Evolutionary conservation across 2,888 invertebrate genomes (phyloP), one percentile per base, ranked within the genome.

Genomic region (Agrotis exclamationis): DNA sequence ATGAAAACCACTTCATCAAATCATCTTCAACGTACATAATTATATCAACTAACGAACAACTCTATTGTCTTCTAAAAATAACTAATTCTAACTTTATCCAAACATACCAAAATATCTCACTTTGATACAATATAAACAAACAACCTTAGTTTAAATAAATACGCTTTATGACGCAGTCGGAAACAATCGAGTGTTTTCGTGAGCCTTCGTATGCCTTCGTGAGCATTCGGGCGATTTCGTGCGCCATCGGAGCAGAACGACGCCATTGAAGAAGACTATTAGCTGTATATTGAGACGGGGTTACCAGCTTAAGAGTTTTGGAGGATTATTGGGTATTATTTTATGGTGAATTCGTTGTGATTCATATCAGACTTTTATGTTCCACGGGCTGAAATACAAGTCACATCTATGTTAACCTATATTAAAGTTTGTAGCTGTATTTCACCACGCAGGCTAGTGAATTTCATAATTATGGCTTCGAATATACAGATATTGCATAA

Each of bases 221-320:
- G 22, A 20, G 28, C 53, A 64, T 79, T 82, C 76, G 81, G 82
- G 65, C 65, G 79, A 80, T 86, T 84, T 83, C 69, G 79, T 76
- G 81, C 77, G 54, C 62, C 81, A 73, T 67, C 74, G 80, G 76
- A 76, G 74, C 81, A 79, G 58, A 79, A 80, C 70, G 57, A 67
- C 71, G 71, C 71, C 65, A 58, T 78, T 78, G 50, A 47, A 58
- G 60, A 59, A 76, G 69, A 66, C 70, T 75, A 73, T 79, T 83
- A 82, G 67, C 58, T 63, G 60, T 72, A 70, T 71, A 54, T 71
- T 47, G 54, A 56, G 48, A 51, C 22, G 11, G 69, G 33, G 75
- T 71, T 79, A 54, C 79, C 44, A 67, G 64, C n/a, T 60, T 56
- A 56, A n/a, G 58, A 58, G 47, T 47, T 64, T 57, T 51, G 4